Evolutionary conservation across 2,797 vertebrate species (phyloP), one percentile per base, ranked within the genome.

Genomic region (Falco naumanni): DNA sequence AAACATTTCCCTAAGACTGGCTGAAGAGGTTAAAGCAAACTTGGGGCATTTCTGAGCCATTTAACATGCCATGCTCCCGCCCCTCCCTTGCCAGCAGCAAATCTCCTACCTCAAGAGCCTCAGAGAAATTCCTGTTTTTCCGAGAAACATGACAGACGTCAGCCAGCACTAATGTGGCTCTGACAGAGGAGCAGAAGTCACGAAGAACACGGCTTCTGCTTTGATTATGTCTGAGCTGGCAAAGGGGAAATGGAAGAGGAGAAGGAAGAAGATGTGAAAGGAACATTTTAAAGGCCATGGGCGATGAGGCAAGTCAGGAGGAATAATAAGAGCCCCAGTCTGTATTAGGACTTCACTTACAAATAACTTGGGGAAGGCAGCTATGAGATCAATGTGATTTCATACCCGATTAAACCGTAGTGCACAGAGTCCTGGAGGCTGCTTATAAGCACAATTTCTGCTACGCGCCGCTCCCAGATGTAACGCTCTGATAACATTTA

Each of bases 231-330:
- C 91, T 33, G 79, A 75, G 79, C 84, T 69, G 90, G 90, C 3
- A 13, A 63, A 74, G 43, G 34, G 43, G 54, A n/a, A 34, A 50
- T 16, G 47, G 50, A 34, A 45, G 50, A 56, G 24, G 34, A 76
- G 84, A 22, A 71, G 75, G 71, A 79, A 39, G 39, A 51, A 60
- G 65, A 57, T 45, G 53, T 33, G 34, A 91, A 76, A 75, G 69
- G 68, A 80, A 51, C 74, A 11, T 47, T 91, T 89, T 28, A 75
- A 89, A 95, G 87, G 89, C 89, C 50, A 75, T 2, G 5, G 79
- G 72, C 94, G 89, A 88, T 61, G 76, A 93, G 89, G 64, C 88
- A 93, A 82, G 88, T 88, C 79, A 85, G 85, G 53, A 89, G 87
- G 85, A 88, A 94, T 72, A 90, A 91, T 39, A 31, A 76, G 63